phyloP scores from a whole-genome alignment of 2,113 vertebrate species.

The Tamias sibiricus region DNA sequence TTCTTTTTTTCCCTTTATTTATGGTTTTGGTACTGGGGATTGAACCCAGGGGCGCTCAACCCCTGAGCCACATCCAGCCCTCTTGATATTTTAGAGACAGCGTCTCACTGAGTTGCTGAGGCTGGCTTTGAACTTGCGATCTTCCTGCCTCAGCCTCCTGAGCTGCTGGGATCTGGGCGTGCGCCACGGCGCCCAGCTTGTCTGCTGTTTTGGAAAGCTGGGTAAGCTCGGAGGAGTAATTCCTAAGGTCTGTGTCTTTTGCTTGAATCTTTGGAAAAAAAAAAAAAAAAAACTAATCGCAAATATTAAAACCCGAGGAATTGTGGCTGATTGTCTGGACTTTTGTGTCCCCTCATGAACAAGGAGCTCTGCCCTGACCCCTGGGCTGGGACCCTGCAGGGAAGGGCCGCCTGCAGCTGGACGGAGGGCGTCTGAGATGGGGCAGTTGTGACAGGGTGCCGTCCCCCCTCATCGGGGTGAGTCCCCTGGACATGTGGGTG shows the following conservation, averaged over 20 bases:
- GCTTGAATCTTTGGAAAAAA: not conserved
- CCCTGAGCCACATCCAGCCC: too few relatives aligned
- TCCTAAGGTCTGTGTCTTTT: not conserved
- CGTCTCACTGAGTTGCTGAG: too few relatives aligned
- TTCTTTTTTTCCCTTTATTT: too few relatives aligned
- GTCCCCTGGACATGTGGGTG: not conserved
- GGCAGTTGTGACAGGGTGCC: not conserved
- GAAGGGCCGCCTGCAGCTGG: not conserved
- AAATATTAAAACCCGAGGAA: not conserved
- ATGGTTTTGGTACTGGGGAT: too few relatives aligned
- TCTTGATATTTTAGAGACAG: too few relatives aligned
- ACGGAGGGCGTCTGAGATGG: accelerated
- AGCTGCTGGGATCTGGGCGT: too few relatives aligned
- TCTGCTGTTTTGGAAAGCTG: not conserved
- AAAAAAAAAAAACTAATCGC: not conserved
- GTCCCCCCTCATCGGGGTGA: not conserved
- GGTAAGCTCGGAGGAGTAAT: not conserved
- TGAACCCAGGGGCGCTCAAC: too few relatives aligned
- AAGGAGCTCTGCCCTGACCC: not conserved
- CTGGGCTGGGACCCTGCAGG: not conserved
- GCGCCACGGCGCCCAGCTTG: too few relatives aligned
- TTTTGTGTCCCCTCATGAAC: not conserved
- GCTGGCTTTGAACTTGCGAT: too few relatives aligned
- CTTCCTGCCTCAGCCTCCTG: too few relatives aligned
- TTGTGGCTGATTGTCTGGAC: not conserved